Base-by-base conservation (phyloP, 2,797 vertebrate genomes). In the Xenops minutus region DNA sequence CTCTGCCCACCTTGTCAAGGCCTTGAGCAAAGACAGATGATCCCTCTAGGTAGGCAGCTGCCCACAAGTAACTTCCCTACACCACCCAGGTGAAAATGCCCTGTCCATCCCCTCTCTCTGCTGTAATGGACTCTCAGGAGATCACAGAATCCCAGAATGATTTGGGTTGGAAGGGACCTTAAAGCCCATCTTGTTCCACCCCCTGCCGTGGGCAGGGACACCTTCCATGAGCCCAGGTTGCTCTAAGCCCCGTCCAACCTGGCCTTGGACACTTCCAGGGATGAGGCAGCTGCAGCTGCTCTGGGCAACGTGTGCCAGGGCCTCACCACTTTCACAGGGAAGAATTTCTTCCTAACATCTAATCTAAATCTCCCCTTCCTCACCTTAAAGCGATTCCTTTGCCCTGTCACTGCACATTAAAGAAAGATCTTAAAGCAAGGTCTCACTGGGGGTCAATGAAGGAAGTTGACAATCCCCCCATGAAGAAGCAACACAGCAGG, bases 171-270 rank as follows among this genome's bases (percentile, higher is more conserved):
- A 49, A 56, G 7, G 20, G 48, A 46, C 41, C 20, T 55, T 30
- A 46, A 39, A 39, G 2, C 4, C 2, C 16, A 69, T 39, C 29
- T 1, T 0, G 0, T 46, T 1, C 55, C 29, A 46, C 4, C 7
- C 7, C 16, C 13, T 18, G 9, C 27, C 37, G 30, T 30, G 27
- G 22, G 41, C 62, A 72, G 66, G 27, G 32, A 72, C 51, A 49
- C 12, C 37, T 88, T 0, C 67, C 37, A 43, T 23, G 1, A 0
- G 1, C 19, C 39, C 46, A 52, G n/a, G 39, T 0, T 14, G 13
- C 39, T 68, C 49, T 34, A 46, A 54, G 48, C 27, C 17, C 39
- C 0, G 0, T 37, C 44, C 32, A 52, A 0, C 23, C 83, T 46
- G 55, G 24, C 24, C 63, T 46, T 29, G 63, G 46, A 0, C 55